Evolutionary conservation across 1,140 invertebrate species (phyloP).

Genomic region (Branchinecta lynchi): DNA sequence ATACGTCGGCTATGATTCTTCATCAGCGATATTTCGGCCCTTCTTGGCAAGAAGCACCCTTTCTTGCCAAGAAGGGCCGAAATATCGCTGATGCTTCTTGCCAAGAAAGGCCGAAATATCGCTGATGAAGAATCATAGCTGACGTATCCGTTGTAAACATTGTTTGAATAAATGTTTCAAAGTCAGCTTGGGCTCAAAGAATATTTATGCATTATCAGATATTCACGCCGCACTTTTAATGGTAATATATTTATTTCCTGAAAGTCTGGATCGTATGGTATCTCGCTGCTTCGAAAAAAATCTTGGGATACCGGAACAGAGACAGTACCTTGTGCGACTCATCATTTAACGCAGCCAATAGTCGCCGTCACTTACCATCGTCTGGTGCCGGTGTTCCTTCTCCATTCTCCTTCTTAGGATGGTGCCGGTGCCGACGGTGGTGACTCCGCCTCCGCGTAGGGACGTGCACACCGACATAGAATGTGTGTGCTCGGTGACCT

Average conservation of each 20-base stretch:
- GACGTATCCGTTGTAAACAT: too few species aligned
- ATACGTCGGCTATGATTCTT: too few species aligned
- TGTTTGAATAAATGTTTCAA: too few species aligned
- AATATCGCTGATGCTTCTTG: too few species aligned
- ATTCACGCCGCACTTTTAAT: neutral
- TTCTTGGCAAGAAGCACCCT: too few species aligned
- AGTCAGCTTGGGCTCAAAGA: too few species aligned
- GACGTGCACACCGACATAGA: conserved; percentile 73
- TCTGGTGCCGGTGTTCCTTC: conserved; percentile 31
- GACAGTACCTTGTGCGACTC: neutral
- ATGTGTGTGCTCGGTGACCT: conserved; percentile 75
- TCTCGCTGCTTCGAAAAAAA: neutral
- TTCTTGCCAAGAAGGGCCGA: too few species aligned
- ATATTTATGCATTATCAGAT: neutral
- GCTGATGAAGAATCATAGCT: too few species aligned
- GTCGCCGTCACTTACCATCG: conserved; percentile 17
- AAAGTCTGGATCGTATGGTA: too few species aligned
- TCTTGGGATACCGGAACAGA: neutral
- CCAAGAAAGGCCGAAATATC: too few species aligned
- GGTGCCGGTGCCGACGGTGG: conserved; percentile 41
- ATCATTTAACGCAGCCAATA: neutral
- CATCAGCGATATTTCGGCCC: too few species aligned
- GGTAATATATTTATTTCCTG: neutral
- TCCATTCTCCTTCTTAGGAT: conserved; percentile 55
- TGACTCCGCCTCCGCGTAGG: conserved; percentile 33